These are phyloP conservation scores for Argyra leucocephala DNA, from an alignment of 2,888 invertebrate species.

Conservation along the genomic window DNA sequence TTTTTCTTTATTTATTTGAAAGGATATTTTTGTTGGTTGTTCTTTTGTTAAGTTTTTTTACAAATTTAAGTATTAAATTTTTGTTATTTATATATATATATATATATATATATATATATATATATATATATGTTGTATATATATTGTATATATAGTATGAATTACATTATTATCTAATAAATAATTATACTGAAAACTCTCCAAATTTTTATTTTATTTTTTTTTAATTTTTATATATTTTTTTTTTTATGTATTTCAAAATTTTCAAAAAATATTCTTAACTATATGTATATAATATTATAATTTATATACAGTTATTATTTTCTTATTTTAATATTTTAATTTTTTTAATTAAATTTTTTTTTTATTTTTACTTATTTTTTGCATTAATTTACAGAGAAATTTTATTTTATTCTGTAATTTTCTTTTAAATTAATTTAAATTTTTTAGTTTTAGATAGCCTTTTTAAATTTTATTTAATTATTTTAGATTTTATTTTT, in stretches of 20 bases:
- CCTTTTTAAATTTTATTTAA: too few relatives aligned
- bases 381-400: neutral
- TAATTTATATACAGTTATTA: neutral
- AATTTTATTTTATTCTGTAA: too few relatives aligned
- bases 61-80: too few relatives aligned
- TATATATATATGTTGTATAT: conserved; percentile 7
- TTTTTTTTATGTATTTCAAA: conserved; percentile 21
- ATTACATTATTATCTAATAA: too few relatives aligned
- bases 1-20: too few relatives aligned
- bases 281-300: neutral
- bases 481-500: too few relatives aligned
- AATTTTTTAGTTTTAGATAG: too few relatives aligned
- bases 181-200: conserved; percentile 2
- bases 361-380: neutral
- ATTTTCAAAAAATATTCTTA: conserved; percentile 27
- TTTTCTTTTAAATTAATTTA: too few relatives aligned
- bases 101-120: neutral
- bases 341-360: neutral
- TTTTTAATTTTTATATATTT: conserved; percentile 7
- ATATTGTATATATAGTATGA: too few relatives aligned
- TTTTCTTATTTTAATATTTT: neutral
- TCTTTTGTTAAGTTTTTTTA: too few relatives aligned
- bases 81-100: conserved; percentile 15
- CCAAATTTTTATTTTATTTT: conserved; percentile 5
- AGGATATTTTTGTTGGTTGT: too few relatives aligned